Base-by-base conservation (phyloP, 1,140 invertebrate species). In the Cylas formicarius region DNA sequence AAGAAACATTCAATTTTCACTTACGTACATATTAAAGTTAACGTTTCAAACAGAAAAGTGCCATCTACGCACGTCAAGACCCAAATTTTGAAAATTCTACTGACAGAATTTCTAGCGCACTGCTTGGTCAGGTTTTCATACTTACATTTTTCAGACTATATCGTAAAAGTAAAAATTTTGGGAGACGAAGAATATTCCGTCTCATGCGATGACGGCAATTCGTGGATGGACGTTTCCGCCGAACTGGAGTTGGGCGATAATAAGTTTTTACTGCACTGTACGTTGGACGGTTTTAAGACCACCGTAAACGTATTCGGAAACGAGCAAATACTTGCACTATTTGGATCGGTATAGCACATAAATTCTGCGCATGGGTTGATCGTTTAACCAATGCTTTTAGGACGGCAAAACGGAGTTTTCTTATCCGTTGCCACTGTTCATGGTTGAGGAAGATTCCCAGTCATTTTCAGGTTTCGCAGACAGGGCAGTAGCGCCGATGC, bases 401-500 rank as follows among this genome's bases (percentile, higher is more conserved):
- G 63, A 71, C 52, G 71, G 69, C 9, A 74, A 73, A 55, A 72
- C 64, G 58, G 56, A 67, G 48, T 63, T 78, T 10, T 35, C 56
- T n/a, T 56, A 70, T 20, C 66, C 67, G 5, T 56, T 66, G 48
- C 69, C 72, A 0, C 72, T 72, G 44, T 80, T 72, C 50, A 71
- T 68, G 1, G 49, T 69, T 29, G 60, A 71, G 52, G 47, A 63
- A 43, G 46, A 60, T 9, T 38, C 17, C 5, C 41, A 44, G 7
- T 48, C 16, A 1, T 39, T 56, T 23, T 4, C 43, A 10, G 44
- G 52, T 7, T 51, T 60, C 8, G 71, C 71, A 1, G 56, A 62
- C 44, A 77, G 72, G 45, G 82, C 85, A 2, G 63, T 82, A 10
- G 86, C 93, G 16, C 94, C 96, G 4, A 98, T 98, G 80, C 94